Base-by-base conservation (phyloP, 1,140 invertebrate species). In the Trichonephila clavipes region DNA sequence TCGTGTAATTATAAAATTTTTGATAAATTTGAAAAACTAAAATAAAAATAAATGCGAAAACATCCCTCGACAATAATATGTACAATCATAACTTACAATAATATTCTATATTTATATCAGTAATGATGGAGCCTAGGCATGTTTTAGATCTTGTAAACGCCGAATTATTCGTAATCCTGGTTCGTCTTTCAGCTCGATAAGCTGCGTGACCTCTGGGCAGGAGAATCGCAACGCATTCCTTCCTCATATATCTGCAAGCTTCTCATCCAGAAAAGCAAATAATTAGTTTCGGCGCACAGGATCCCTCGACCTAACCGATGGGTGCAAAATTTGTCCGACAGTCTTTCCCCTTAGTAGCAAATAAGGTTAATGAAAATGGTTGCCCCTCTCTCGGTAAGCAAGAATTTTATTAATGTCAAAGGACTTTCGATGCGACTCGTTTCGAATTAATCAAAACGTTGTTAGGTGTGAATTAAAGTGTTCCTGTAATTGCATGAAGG, bases 311-410 rank as follows among this genome's bases (percentile, higher is more conserved):
- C n/a, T 16, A 77, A 77, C 72, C 28, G 16, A 77, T 77, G 0
- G 34, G 34, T 58, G 58, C 85, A 62, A 64, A 88, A 64, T 88
- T 64, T 66, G 12, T 7, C 21, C 28, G 28, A 18, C 61, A 28
- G 59, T 66, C 85, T 34, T 88, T 64, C 28, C 14, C 85, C n/a
- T 24, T 34, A 44, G 24, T 40, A 64, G 85, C 85, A 88, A 88
- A 88, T 88, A 88, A 51, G 85, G 59, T 88, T 88, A 64, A 88
- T 88, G 85, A 88, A 88, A 88, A 88, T 88, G 24, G 59, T 86
- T 86, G 58, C 58, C 83, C 58, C 51, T 40, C 34, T 40, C 34
- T 14, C 16, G 61, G 83, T 77, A 44, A 82, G 61, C 44, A 64
- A 88, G 85, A 88, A 64, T 88, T 62, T 88, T 66, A 88, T 64